These are phyloP conservation scores for Lasioglossum vierecki DNA, from an alignment of 2,888 invertebrate species.

Conservation along the genomic window DNA sequence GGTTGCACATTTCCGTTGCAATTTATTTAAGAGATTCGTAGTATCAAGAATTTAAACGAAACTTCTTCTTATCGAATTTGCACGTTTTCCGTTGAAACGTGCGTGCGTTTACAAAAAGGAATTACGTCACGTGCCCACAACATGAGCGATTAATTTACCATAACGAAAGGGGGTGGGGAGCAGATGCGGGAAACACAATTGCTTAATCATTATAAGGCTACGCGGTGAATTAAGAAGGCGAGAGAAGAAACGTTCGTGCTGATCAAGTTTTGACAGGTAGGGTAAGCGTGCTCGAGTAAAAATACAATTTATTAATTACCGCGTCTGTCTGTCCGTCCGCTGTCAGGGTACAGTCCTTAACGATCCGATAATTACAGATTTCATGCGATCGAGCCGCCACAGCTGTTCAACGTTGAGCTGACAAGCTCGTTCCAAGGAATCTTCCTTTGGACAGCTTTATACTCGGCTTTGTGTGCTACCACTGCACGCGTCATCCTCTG, in stretches of 20 bases:
- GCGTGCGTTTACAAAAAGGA: background rate
- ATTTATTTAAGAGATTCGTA: no score
- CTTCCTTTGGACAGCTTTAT: constrained; percentile 47
- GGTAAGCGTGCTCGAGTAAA: constrained; percentile 42
- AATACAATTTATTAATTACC: constrained; percentile 70
- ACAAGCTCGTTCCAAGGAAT: constrained; percentile 61
- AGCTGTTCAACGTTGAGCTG: constrained; percentile 65
- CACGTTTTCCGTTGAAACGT: background rate
- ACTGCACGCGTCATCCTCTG: constrained; percentile 2
- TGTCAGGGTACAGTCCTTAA: constrained; percentile 67
- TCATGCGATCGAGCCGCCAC: constrained; percentile 59
- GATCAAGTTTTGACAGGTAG: constrained; percentile 52
- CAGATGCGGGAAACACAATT: background rate
- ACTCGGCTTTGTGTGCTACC: constrained; percentile 31
- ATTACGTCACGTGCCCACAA: background rate
- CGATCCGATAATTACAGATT: constrained; percentile 73
- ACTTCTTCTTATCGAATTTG: no score
- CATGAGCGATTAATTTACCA: background rate
- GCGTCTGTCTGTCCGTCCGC: constrained; percentile 52
- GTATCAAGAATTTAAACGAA: no score
- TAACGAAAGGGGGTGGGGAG: background rate
- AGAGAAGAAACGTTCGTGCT: constrained; percentile 43
- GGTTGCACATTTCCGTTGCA: no score
- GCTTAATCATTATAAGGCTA: constrained; percentile 10
- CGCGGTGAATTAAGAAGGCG: constrained; percentile 28